Base-by-base conservation (phyloP, 2,113 vertebrate species). In the Rynchops niger region DNA sequence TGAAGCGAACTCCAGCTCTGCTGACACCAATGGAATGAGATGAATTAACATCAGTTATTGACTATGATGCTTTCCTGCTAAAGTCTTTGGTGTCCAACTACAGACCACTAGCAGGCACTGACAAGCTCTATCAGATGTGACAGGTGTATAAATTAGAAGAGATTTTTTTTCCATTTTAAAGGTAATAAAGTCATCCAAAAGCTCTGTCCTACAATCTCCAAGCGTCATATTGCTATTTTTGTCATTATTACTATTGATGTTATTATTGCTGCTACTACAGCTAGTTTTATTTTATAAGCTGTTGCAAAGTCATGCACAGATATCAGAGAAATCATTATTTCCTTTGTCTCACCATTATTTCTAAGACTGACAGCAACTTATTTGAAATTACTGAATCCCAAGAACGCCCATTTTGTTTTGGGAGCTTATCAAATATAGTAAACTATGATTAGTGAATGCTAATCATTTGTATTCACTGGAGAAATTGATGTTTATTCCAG, bases 391-490 rank as follows among this genome's bases (percentile, higher is more conserved):
- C 16, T 83, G 78, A 82, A 43, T 86, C 81, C 29, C 22, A 65
- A 85, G 55, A 82, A 70, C 19, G 72, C 6, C 10, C 26, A 21
- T 94, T 97, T 92, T 92, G 34, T 52, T 93, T 74, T 71, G 32
- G 87, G 36, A 91, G 6, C 15, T 84, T 83, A 82, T 85, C 20
- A 90, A 82, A 86, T 45, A 66, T 8, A 52, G 17, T 52, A 73
- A 92, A 76, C 38, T 83, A 83, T 84, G 43, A 83, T 91, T 90
- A 91, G 56, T 6, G 15, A 74, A 91, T 83, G 49, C 2, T 69
- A 82, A 83, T 84, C 3, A 63, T 71, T 94, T 91, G n/a, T 86
- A 92, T 96, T 96, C 91, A 78, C 34, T 50, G n/a, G 12, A 86
- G 49, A 61, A 95, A 86, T 3, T 86, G 4, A 58, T 79, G 55